Percentiles rank a stretch among this genome's conserved stretches.
Evolutionary conservation across 2,797 vertebrate genomes (phyloP).

Genomic region (Podargus strigoides): DNA sequence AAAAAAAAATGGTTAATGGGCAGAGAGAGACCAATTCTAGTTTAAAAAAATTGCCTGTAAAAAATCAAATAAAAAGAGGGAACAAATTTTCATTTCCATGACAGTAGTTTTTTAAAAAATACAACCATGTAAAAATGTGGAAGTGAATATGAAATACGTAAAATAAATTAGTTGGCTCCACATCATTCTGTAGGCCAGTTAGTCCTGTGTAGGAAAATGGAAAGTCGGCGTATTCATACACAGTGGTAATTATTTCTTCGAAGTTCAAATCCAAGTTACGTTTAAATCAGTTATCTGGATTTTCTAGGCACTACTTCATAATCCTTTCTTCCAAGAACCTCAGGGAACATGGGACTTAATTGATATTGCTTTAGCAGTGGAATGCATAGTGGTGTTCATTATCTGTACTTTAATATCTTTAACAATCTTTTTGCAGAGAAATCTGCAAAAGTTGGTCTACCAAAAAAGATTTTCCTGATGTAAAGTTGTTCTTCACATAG

Average conservation of each 20-base stretch:
- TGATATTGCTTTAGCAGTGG: not conserved
- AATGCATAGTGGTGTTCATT: not conserved
- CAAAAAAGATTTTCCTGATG: not conserved
- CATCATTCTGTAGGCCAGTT: not conserved
- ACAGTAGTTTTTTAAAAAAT: not conserved
- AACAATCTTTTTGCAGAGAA: not conserved
- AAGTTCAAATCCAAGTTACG: not conserved
- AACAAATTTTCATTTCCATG: not conserved
- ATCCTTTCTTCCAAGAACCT: not conserved
- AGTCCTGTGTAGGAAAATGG: not conserved
- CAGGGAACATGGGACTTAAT: not conserved
- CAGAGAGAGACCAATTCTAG: not conserved
- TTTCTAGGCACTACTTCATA: not conserved
- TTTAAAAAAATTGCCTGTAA: not conserved
- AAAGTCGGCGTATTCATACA: not conserved
- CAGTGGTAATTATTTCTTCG: not conserved
- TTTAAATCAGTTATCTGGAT: not conserved
- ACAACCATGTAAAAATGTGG: not conserved
- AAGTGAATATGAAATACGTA: not conserved
- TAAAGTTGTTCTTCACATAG: not conserved
- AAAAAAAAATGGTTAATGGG: not conserved
- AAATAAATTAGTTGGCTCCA: not conserved
- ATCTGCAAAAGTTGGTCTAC: not conserved
- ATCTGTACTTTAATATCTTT: not conserved
- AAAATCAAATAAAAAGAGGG: not conserved